A percentile compares a stretch with the other conserved stretches of the same genome.
phyloP scores from a whole-genome alignment of 2,888 invertebrate genomes.

The Ornithoptera priamus region DNA sequence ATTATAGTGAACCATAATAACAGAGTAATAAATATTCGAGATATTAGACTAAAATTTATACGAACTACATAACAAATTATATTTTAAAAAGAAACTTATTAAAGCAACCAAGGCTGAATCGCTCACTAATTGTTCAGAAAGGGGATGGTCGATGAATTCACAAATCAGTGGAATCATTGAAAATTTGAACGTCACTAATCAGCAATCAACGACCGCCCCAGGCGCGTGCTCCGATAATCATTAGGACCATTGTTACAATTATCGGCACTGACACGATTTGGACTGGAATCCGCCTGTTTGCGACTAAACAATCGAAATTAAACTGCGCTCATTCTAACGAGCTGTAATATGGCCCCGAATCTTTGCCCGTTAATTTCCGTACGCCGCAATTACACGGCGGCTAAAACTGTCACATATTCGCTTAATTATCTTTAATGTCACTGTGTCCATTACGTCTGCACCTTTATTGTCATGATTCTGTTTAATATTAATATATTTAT shows the following conservation, averaged over 20 bases:
- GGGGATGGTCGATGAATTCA: conserved; percentile 39
- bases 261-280: conserved; percentile 59
- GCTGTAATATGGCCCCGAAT: conserved; percentile 52
- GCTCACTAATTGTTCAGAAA: conserved; percentile 33
- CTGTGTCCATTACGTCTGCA: conserved; percentile 44
- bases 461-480: conserved; percentile 5
- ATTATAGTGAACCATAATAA: neutral
- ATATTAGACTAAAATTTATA: too few relatives aligned
- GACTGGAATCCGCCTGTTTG: conserved; percentile 58
- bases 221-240: conserved; percentile 50
- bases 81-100: conserved; percentile 1
- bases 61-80: neutral
- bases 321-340: conserved; percentile 66
- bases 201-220: conserved; percentile 40
- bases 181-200: conserved; percentile 39
- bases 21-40: neutral
- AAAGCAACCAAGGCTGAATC: conserved; percentile 21
- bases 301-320: conserved; percentile 68
- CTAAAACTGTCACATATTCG: conserved; percentile 57
- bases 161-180: conserved; percentile 44
- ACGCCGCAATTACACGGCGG: conserved; percentile 50
- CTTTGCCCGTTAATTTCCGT: conserved; percentile 45
- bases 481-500: conserved; percentile 9
- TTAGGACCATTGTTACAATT: conserved; percentile 68
- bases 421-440: conserved; percentile 53